Evolutionary conservation across 2,888 invertebrate species (phyloP).

Genomic region (Drosophila greeni): DNA sequence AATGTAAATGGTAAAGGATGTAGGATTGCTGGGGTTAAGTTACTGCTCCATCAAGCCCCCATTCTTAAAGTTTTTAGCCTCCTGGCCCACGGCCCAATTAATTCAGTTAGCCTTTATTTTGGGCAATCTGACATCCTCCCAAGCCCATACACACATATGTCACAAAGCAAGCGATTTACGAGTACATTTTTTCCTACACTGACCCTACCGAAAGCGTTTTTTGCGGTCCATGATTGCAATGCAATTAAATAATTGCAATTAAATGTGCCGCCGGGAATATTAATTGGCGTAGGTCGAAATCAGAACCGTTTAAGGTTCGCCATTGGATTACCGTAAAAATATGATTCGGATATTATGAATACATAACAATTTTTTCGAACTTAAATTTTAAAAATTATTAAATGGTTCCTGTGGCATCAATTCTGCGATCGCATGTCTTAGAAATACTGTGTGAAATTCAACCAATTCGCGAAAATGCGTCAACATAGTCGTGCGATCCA

Average conservation of each 20-base stretch:
- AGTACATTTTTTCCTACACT: constrained; percentile 12
- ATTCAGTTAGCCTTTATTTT: constrained; percentile 32
- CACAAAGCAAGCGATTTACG: constrained; percentile 22
- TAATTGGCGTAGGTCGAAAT: constrained; percentile 6
- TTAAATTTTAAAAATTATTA: neutral
- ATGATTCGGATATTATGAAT: neutral
- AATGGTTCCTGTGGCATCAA: neutral
- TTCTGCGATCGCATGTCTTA: neutral
- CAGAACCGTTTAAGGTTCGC: constrained; percentile 2
- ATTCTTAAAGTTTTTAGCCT: no score
- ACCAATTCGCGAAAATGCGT: no score
- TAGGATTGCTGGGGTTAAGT: neutral
- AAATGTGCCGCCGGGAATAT: constrained; percentile 14
- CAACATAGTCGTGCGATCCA: no score
- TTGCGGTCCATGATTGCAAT: constrained; percentile 25
- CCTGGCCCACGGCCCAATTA: constrained; percentile 9
- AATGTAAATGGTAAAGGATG: constrained; percentile 63
- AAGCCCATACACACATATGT: constrained; percentile 9
- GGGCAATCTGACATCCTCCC: neutral
- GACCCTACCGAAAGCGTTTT: neutral
- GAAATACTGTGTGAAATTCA: no score
- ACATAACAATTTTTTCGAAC: no score
- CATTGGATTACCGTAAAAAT: neutral
- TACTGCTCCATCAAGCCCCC: no score
- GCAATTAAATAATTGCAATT: constrained; percentile 49